Percentiles rank a stretch among this genome's conserved stretches.
phyloP scores from a whole-genome alignment of 2,113 vertebrate species.

The Phoenicopterus ruber region DNA sequence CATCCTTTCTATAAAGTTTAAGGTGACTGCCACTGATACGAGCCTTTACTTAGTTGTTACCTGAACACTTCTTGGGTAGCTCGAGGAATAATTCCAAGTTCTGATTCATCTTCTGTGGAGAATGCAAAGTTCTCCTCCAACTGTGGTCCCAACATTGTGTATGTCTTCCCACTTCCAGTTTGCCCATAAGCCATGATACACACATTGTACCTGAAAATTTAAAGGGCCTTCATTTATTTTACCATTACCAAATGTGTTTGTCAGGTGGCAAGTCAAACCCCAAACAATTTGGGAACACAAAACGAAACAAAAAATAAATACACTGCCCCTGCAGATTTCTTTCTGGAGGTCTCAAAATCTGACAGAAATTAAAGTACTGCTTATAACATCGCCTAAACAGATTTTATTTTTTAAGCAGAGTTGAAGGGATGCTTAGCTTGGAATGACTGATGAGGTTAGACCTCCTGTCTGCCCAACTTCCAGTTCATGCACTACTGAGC shows the following conservation, averaged over 20 bases:
- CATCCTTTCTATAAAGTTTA: background rate
- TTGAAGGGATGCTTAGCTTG: background rate
- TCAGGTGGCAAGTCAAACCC: background rate
- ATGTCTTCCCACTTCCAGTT: conserved; percentile 87
- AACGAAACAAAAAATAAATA: background rate
- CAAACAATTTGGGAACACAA: background rate
- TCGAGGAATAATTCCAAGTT: conserved; percentile 81
- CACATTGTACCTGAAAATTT: conserved; percentile 80
- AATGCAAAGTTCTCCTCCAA: background rate
- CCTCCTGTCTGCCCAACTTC: background rate
- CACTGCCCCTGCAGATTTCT: background rate
- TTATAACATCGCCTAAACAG: background rate
- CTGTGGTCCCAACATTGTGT: conserved; percentile 83
- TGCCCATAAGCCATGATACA: conserved; percentile 89
- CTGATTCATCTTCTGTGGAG: background rate
- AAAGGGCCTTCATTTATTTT: background rate
- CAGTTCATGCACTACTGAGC: background rate
- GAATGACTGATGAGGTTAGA: background rate
- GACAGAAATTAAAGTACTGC: background rate
- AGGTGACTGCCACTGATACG: background rate
- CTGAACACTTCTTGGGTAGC: conserved; percentile 81
- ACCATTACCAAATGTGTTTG: background rate
- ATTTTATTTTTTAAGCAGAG: background rate
- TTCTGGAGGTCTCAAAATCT: background rate
- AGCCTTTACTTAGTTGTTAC: conserved; percentile 42